Evolutionary conservation across 2,797 vertebrate species (phyloP).

Genomic region (Leptoclinus maculatus): DNA sequence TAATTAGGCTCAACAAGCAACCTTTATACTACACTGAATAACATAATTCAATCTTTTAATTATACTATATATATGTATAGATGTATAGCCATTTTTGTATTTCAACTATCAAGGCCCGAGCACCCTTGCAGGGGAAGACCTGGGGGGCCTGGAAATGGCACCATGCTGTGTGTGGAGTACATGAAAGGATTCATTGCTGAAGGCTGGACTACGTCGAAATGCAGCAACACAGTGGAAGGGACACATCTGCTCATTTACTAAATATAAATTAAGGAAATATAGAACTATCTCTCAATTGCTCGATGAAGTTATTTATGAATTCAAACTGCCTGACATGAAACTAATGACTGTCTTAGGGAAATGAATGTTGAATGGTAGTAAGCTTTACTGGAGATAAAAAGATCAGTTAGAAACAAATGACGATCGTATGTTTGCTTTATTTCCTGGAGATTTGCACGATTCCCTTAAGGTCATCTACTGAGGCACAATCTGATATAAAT

Average conservation of each 20-base stretch:
- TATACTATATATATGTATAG: constrained; percentile 23
- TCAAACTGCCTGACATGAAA: constrained; percentile 39
- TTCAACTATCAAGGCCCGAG: constrained; percentile 18
- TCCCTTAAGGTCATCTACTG: constrained; percentile 4
- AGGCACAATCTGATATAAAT: not conserved
- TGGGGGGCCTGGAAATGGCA: constrained; percentile 52
- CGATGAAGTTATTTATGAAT: constrained; percentile 56
- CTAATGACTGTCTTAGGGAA: constrained; percentile 31
- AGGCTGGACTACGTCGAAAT: constrained; percentile 52
- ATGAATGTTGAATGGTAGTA: not conserved
- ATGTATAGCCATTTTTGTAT: constrained; percentile 22
- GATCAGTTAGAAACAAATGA: not conserved
- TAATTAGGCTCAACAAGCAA: constrained; percentile 46
- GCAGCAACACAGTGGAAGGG: constrained; percentile 51
- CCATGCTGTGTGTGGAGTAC: constrained; percentile 61
- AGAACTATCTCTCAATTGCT: constrained; percentile 35
- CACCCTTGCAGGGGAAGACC: constrained; percentile 30
- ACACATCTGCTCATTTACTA: constrained; percentile 57
- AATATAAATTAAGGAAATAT: constrained; percentile 58
- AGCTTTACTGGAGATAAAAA: constrained; percentile 12
- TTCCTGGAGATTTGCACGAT: constrained; percentile 18
- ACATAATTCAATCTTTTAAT: constrained; percentile 39
- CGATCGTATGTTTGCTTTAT: not conserved
- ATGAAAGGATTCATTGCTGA: constrained; percentile 72
- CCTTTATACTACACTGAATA: constrained; percentile 44